These are phyloP conservation scores for Pelusios castaneus DNA, from an alignment of 2,113 vertebrate genomes.

Conservation along the genomic window DNA sequence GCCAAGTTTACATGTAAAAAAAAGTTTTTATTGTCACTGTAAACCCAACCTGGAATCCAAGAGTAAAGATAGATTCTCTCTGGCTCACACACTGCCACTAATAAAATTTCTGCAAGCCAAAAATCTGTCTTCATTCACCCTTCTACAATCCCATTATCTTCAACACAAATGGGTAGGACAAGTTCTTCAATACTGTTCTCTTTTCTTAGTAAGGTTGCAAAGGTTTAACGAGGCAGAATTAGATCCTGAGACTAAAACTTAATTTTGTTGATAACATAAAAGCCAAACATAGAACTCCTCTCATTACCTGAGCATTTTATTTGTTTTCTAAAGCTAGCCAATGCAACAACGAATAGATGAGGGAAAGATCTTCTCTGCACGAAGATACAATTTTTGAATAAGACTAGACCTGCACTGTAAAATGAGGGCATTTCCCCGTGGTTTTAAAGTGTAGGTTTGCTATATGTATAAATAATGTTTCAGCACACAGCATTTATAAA, in stretches of 20 bases:
- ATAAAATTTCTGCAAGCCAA: neutral
- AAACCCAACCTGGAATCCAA: neutral
- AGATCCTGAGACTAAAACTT: accelerated
- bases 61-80: neutral
- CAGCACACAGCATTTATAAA: neutral
- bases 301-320: neutral
- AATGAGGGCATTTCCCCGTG: neutral
- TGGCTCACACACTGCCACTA: neutral
- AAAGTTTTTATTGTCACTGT: neutral
- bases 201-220: neutral
- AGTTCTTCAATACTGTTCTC: neutral
- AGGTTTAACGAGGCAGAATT: neutral
- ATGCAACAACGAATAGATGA: neutral
- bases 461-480: neutral
- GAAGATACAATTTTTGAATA: neutral
- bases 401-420: neutral
- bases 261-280: neutral
- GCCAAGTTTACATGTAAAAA: neutral
- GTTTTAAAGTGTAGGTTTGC: neutral
- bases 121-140: neutral
- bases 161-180: accelerated
- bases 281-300: neutral
- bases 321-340: neutral
- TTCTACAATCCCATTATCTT: neutral
- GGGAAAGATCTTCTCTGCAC: neutral